A percentile compares a stretch with the other conserved stretches of the same genome.
Evolutionary conservation across 2,888 invertebrate species (phyloP).

Genomic region (Eilema sororculum): DNA sequence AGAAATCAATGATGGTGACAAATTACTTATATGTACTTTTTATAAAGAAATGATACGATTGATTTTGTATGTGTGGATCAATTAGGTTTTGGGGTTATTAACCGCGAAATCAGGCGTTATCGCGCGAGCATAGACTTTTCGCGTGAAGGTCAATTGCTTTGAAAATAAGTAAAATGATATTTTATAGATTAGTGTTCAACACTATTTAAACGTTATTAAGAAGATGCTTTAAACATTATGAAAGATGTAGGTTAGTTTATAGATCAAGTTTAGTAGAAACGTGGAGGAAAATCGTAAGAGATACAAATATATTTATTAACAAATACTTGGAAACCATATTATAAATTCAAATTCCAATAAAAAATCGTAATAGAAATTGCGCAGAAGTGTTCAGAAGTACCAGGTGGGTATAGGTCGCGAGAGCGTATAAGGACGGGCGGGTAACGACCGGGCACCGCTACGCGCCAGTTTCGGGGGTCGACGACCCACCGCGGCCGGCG

Average conservation of each 20-base stretch:
- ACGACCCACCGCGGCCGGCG: slow-evolving; percentile 74
- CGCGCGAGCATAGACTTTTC: slow-evolving; percentile 43
- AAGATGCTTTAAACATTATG: neutral
- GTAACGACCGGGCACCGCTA: slow-evolving; percentile 85
- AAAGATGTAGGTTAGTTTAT: neutral
- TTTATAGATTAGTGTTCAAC: neutral
- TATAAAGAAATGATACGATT: slow-evolving; percentile 27
- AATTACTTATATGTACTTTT: slow-evolving; percentile 21
- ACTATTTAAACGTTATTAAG: neutral
- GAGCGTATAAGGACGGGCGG: slow-evolving; percentile 77
- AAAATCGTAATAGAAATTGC: slow-evolving; percentile 39
- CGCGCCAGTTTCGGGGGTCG: slow-evolving; percentile 84
- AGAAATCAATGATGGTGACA: neutral
- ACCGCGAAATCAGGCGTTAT: slow-evolving; percentile 51
- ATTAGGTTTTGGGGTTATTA: slow-evolving; percentile 55
- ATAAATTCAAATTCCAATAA: slow-evolving; percentile 14
- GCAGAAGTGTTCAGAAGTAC: slow-evolving; percentile 64
- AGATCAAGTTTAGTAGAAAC: neutral
- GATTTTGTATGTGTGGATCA: slow-evolving; percentile 27
- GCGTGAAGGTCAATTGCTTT: slow-evolving; percentile 39
- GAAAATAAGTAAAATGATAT: slow-evolving; percentile 9
- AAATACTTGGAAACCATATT: neutral
- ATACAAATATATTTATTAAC: neutral
- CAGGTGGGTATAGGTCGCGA: slow-evolving; percentile 81
- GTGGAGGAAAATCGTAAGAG: neutral